These are phyloP conservation scores for Drosophila ambigua DNA, from an alignment of 1,140 invertebrate genomes.

Conservation along the genomic window DNA sequence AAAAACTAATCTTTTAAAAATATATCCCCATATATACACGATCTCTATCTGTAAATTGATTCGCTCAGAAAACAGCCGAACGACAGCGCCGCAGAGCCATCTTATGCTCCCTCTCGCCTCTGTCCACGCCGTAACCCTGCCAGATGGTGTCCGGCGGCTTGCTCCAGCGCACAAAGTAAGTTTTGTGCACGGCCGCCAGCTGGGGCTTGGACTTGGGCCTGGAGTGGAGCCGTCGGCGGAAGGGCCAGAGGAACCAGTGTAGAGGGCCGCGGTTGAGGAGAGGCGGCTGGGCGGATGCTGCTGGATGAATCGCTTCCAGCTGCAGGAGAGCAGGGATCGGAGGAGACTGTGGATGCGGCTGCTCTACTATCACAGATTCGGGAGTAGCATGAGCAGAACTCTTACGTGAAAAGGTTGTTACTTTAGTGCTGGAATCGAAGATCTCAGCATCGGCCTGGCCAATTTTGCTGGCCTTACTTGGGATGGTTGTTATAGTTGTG, in stretches of 20 bases:
- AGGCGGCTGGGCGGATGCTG: not conserved
- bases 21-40: constrained; percentile 23
- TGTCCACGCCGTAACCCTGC: constrained; percentile 66
- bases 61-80: constrained; percentile 64
- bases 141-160: constrained; percentile 71
- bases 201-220: constrained; percentile 13
- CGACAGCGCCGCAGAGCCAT: constrained; percentile 60
- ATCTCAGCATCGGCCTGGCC: not conserved
- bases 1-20: constrained; percentile 26
- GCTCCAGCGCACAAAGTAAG: constrained; percentile 74
- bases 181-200: constrained; percentile 72
- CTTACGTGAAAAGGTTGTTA: not conserved
- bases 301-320: constrained; percentile 47
- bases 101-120: constrained; percentile 7
- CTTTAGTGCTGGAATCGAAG: constrained; percentile 9
- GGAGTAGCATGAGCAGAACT: not conserved
- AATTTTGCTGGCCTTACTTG: not conserved
- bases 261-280: constrained; percentile 40
- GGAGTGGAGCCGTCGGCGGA: constrained; percentile 40
- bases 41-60: not conserved
- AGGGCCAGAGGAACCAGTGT: constrained; percentile 71
- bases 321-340: constrained; percentile 21
- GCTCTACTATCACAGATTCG: constrained; percentile 52
- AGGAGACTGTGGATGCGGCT: constrained; percentile 13
- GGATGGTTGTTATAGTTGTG: constrained; percentile 25